phyloP scores from a whole-genome alignment of 2,113 vertebrate species.

The Otis tarda region DNA sequence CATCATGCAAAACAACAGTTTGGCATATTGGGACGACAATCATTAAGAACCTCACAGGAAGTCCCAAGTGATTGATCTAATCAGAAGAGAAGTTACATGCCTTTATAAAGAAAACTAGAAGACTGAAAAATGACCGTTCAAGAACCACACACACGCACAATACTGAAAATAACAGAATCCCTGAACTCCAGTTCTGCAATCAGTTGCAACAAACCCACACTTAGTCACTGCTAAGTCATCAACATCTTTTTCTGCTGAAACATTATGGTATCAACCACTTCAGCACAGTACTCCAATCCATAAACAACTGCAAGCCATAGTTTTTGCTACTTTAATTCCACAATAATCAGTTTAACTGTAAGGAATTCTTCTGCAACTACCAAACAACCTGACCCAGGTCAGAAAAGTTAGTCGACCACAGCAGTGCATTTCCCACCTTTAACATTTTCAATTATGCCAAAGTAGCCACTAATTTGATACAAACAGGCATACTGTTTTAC shows the following conservation, averaged over 20 bases:
- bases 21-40: neutral
- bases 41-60: neutral
- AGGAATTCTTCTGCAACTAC: neutral
- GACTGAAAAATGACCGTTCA: neutral
- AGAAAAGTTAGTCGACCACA: neutral
- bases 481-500: neutral
- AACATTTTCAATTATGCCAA: neutral
- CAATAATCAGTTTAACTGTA: neutral
- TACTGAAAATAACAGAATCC: neutral
- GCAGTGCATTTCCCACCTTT: neutral
- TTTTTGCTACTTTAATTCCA: neutral
- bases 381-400: neutral
- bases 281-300: neutral
- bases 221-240: conserved; percentile 5
- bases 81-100: neutral
- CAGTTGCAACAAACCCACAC: neutral
- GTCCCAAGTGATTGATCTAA: neutral
- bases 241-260: neutral
- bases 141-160: neutral
- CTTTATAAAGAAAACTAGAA: neutral
- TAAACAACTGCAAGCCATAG: neutral
- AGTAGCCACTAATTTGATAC: neutral
- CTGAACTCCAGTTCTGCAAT: neutral
- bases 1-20: neutral
- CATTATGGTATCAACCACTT: neutral